Percentiles rank a stretch among this genome's conserved stretches.
Evolutionary conservation across 37 sponge, comb jelly and placozoan species (phyloP).

Genomic region (Bolinopsis microptera): DNA sequence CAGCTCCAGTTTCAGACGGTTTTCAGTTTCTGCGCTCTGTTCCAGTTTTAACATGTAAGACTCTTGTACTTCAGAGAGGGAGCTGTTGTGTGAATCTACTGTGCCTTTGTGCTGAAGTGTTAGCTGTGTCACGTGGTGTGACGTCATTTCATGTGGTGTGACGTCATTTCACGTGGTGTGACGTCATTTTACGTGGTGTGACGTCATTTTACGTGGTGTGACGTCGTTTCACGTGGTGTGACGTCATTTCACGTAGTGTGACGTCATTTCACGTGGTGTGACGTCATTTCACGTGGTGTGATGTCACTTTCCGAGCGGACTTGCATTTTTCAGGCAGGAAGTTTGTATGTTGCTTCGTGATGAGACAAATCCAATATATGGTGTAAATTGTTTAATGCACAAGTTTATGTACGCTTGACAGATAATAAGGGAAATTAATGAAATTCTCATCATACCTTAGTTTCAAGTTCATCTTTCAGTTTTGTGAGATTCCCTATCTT

Average conservation of each 20-base stretch:
- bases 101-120: neutral
- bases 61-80: neutral
- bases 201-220: too few species aligned
- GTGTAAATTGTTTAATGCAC: too few species aligned
- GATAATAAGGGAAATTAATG: too few species aligned
- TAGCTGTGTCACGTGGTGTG: neutral
- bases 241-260: too few species aligned
- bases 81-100: neutral
- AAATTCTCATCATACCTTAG: neutral
- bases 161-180: neutral
- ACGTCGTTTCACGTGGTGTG: too few species aligned
- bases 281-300: too few species aligned
- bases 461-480: neutral
- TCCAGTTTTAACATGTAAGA: slow-evolving; percentile 47
- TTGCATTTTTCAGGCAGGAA: too few species aligned
- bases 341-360: too few species aligned
- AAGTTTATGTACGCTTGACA: too few species aligned
- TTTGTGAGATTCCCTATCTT: neutral
- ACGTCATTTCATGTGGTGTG: neutral
- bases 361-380: too few species aligned
- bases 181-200: neutral
- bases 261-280: too few species aligned
- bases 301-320: too few species aligned
- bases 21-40: slow-evolving; percentile 18
- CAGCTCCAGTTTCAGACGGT: slow-evolving; percentile 24